phyloP scores from a whole-genome alignment of 2,113 vertebrate species.

The Lampris megalopsis region DNA sequence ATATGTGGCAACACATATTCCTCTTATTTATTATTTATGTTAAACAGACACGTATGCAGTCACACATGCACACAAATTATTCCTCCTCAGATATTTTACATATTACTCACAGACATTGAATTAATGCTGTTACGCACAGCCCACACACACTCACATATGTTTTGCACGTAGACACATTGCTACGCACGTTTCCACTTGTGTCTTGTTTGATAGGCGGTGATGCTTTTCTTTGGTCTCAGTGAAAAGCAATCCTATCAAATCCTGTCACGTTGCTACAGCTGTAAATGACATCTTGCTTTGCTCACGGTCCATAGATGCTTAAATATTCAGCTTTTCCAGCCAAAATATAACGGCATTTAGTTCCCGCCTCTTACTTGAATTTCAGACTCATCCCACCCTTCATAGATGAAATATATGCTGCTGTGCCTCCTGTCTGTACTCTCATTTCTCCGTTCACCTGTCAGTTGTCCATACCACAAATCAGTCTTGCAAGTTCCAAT shows the following conservation, averaged over 20 bases:
- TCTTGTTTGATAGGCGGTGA: slow-evolving; percentile 69
- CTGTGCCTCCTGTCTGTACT: slow-evolving; percentile 73
- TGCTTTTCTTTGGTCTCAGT: slow-evolving; percentile 66
- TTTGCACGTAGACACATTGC: slow-evolving; percentile 52
- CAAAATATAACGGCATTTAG: slow-evolving; percentile 21
- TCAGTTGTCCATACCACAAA: slow-evolving; percentile 60
- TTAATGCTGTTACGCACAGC: slow-evolving; percentile 4
- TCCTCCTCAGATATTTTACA: slow-evolving; percentile 4
- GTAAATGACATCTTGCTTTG: slow-evolving; percentile 42
- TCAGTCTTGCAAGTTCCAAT: not conserved
- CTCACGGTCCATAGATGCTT: not conserved
- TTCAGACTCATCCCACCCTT: slow-evolving; percentile 36
- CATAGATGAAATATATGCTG: slow-evolving; percentile 47
- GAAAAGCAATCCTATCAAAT: slow-evolving; percentile 77
- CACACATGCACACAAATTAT: not conserved
- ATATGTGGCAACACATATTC: not conserved
- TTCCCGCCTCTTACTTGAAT: slow-evolving; percentile 9
- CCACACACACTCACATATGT: slow-evolving; percentile 16
- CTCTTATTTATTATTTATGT: not conserved
- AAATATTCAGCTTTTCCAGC: not conserved
- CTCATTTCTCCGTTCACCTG: slow-evolving; percentile 69
- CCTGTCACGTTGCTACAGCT: slow-evolving; percentile 49
- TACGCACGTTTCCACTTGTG: slow-evolving; percentile 54
- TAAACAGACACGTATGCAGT: not conserved
- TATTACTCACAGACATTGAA: slow-evolving; percentile 16